These are phyloP conservation scores for Brenthis hecate DNA, from an alignment of 2,888 invertebrate genomes.

Conservation along the genomic window DNA sequence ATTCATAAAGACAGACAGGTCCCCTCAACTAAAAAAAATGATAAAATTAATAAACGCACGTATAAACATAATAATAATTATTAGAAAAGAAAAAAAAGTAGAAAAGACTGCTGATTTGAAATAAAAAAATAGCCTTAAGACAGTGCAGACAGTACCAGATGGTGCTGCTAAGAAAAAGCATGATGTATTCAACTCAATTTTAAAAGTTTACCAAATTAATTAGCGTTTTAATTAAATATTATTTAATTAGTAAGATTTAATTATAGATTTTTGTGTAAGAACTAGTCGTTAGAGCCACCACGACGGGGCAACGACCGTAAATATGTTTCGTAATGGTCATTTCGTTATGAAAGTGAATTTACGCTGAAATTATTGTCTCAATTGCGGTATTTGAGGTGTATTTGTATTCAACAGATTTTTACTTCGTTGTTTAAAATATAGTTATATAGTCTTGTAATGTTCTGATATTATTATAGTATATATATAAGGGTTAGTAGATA, in stretches of 20 bases:
- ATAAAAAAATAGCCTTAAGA: too few relatives aligned
- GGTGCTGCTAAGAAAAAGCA: neutral
- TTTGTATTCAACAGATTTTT: slow-evolving; percentile 15
- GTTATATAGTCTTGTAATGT: too few relatives aligned
- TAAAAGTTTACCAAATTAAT: neutral
- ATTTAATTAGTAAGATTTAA: slow-evolving; percentile 36
- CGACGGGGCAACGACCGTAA: slow-evolving; percentile 44
- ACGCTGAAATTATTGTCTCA: slow-evolving; percentile 27
- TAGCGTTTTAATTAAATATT: slow-evolving; percentile 25
- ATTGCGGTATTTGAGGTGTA: neutral
- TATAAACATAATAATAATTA: too few relatives aligned
- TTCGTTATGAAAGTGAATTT: slow-evolving; percentile 39
- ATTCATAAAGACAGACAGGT: too few relatives aligned
- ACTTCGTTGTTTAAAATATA: neutral
- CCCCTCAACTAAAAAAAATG: too few relatives aligned
- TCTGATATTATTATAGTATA: too few relatives aligned
- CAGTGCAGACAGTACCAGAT: too few relatives aligned
- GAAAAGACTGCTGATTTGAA: too few relatives aligned
- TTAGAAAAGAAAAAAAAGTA: too few relatives aligned
- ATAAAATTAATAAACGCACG: too few relatives aligned
- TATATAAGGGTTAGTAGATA: too few relatives aligned
- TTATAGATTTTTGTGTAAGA: slow-evolving; percentile 35
- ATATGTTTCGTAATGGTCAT: slow-evolving; percentile 43
- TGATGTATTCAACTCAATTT: neutral
- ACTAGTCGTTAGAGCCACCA: slow-evolving; percentile 34